Base-by-base conservation (phyloP, 2,113 vertebrate species). In the Phaetusa simplex region DNA sequence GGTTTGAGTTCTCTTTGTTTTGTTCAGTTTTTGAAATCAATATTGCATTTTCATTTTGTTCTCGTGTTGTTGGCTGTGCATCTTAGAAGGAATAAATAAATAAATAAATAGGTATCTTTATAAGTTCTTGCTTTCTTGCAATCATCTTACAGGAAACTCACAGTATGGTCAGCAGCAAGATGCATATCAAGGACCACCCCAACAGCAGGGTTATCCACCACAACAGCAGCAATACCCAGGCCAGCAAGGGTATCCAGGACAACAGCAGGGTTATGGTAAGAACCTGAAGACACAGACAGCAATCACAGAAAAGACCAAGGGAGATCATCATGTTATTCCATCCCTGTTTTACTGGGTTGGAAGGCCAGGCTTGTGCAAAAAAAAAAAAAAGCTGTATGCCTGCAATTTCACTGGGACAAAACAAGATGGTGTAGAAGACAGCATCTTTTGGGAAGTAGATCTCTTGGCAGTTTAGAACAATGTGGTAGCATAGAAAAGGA, bases 81-180 rank as follows among this genome's bases (percentile, higher is more conserved):
- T 97, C 93, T 97, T 98, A 96, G 95, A 96, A 96, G 76, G 91
- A 71, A 93, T 79, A 49, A 43, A 47, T 66, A 40, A n/a, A 58
- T 6, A 45, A 45, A 45, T 45, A 19, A 45, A 45, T 79, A 86
- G 94, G 59, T 85, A 32, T 88, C 92, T 97, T 96, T 94, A 97
- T 70, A 71, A 88, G 82, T 87, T 85, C 95, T 74, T 84, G 88
- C 90, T 90, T 96, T 97, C 94, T 97, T 95, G 59, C 96, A 85
- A 96, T 97, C 94, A 38, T 97, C 90, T 97, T 98, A 81, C 98
- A 99, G 99, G 99, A 98, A 99, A 99, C 66, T 97, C 99, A 3
- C 99, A 99, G 62, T 99, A 99, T 45, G 98, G 98, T 95, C 99
- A 99, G 91, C 99, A 99, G 95, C 99, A 99, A 96, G 99, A 99